Base-by-base conservation (phyloP, 2,888 invertebrate species). In the Parnassius glacialis region DNA sequence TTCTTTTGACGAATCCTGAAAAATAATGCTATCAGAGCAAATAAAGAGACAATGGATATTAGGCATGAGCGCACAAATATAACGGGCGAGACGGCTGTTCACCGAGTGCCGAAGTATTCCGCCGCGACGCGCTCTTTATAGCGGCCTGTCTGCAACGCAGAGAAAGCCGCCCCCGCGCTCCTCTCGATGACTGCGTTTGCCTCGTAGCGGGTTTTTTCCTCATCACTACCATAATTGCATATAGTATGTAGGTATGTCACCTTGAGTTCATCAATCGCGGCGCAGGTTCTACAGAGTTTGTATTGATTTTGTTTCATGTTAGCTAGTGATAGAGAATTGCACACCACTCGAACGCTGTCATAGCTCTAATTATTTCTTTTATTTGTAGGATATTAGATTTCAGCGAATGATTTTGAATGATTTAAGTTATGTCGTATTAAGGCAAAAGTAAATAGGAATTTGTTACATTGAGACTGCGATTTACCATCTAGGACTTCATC, bases 91-190 rank as follows among this genome's bases (percentile, higher is more conserved):
- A 90, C 91, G 91, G 90, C 88, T 90, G 87, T 85, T 79, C 84
- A 83, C 90, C 91, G 91, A 91, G 90, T 91, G 91, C 90, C 91
- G 72, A 90, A 87, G 90, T 87, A 75, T 85, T 85, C 83, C 81
- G 82, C 80, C 84, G 87, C 85, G 83, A 83, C 74, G 81, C 87
- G 86, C 88, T 88, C 88, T 90, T 91, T 91, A 91, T 91, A 91
- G 88, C 83, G 80, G 79, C 76, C 79, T 80, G 74, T 80, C 78
- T 82, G 70, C 68, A 65, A 63, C 64, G 70, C 76, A 82, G 84
- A 89, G 90, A 90, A 90, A 90, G 91, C 90, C 90, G 90, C 90
- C 77, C 85, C 87, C 83, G 89, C 83, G 88, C 76, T 84, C 80
- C 78, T 82, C 83, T 88, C 76, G 68, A 75, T 77, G 80, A 80